phyloP scores from a whole-genome alignment of 2,888 invertebrate genomes.

The Andricus quercusramuli region DNA sequence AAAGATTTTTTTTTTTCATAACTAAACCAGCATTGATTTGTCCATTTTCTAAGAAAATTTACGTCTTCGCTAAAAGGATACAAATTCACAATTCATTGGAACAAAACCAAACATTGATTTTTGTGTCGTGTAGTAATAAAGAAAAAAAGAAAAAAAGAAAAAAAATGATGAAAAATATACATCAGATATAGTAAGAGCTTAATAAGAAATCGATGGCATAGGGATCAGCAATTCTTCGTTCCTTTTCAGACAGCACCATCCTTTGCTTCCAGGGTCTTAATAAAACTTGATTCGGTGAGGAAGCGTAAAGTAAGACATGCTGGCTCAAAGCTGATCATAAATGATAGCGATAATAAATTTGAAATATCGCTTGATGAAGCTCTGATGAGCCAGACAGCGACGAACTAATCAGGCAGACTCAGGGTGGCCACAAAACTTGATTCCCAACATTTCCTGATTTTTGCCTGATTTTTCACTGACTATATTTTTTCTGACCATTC shows the following conservation, averaged over 20 bases:
- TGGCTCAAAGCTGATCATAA: slow-evolving; percentile 18
- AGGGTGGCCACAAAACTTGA: too few species aligned
- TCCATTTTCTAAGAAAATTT: not conserved
- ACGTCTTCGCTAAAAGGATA: not conserved
- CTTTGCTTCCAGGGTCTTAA: slow-evolving; percentile 13
- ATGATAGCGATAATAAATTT: slow-evolving; percentile 36
- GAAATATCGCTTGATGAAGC: slow-evolving; percentile 5
- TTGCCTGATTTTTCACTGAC: too few species aligned
- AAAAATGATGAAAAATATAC: not conserved
- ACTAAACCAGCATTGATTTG: not conserved
- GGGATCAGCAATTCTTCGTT: slow-evolving; percentile 25
- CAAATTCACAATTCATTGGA: not conserved
- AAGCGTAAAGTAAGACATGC: slow-evolving; percentile 31
- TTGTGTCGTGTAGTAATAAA: not conserved
- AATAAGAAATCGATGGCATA: slow-evolving; percentile 26
- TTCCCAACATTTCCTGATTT: too few species aligned
- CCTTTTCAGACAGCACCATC: slow-evolving; percentile 10
- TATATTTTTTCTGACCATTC: too few species aligned
- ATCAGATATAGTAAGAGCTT: not conserved
- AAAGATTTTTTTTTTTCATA: not conserved
- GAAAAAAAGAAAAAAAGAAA: not conserved
- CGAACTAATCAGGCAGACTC: slow-evolving; percentile 9
- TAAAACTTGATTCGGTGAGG: slow-evolving; percentile 19
- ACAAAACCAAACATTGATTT: slow-evolving; percentile 11
- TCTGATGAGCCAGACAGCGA: slow-evolving; percentile 27